Evolutionary conservation across 2,888 invertebrate genomes (phyloP), one percentile per base, ranked within the genome.

Genomic region (Allacma fusca): DNA sequence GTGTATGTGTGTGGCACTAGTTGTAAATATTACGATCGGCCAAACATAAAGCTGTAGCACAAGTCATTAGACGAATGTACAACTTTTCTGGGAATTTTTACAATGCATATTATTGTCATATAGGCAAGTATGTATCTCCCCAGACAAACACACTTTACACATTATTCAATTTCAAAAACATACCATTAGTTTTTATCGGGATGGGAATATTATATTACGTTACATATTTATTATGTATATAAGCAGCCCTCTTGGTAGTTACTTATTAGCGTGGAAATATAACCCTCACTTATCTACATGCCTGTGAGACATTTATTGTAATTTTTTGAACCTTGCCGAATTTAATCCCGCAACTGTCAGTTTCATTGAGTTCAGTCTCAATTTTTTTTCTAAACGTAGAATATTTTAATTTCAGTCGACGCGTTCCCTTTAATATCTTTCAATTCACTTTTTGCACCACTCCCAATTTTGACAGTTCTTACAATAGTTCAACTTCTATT

Each of bases 1-100:
- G 28, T 65, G 50, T 40, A 7, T 67, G 67, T 67, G 50, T 16
- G 40, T 68, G 34, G 40, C 16, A 68, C 23, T 68, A 29, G 40
- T 68, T 34, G 43, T 68, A 68, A 68, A 68, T 68, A 68, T 40
- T 29, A 68, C 40, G 21, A 68, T 68, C 21, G 68, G 40, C 40
- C 68, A 68, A 19, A 67, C 29, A 67, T 28, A 28, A 67, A n/a
- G 67, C 65, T 65, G 65, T 65, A 19, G 65, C 26, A 65, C 68
- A 68, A 44, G 57, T 29, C 71, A 71, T 71, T 71, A 50, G 59
- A 29, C 5, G 23, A 69, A 5, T 19, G 21, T 13, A 50, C 71
- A 12, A 50, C 19, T 71, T 71, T 71, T 71, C 4, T 26, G 57
- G 19, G n/a, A 57, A 71, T 44, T 57, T 57, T 57, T 19, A 24